Evolutionary conservation across 2,888 invertebrate genomes (phyloP).

Genomic region (Apoderus coryli): DNA sequence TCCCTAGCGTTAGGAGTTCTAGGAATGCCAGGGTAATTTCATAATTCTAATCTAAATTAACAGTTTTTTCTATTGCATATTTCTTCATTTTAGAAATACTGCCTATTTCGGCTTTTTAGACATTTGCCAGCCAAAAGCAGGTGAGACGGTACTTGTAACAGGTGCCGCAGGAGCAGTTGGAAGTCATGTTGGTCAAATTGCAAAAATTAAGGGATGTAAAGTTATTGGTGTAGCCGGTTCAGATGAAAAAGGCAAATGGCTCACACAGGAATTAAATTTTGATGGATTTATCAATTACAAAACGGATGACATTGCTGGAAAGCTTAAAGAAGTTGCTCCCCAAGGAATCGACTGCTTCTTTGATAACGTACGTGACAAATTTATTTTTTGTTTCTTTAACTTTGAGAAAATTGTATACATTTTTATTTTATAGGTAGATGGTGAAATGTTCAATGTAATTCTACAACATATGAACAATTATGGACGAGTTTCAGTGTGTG

Average conservation of each 20-base stretch:
- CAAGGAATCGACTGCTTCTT: slow-evolving; percentile 64
- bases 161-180: slow-evolving; percentile 71
- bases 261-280: slow-evolving; percentile 47
- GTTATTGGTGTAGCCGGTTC: slow-evolving; percentile 62
- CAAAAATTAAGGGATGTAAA: slow-evolving; percentile 51
- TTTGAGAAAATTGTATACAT: no score
- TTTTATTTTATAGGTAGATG: no score
- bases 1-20: slow-evolving; percentile 51
- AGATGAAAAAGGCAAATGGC: slow-evolving; percentile 54
- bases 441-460: slow-evolving; percentile 49
- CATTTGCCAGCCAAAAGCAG: slow-evolving; percentile 52
- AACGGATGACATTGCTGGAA: slow-evolving; percentile 37
- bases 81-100: slow-evolving; percentile 56
- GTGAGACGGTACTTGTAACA: slow-evolving; percentile 57
- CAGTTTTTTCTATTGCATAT: no score
- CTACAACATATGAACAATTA: slow-evolving; percentile 47
- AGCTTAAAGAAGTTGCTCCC: slow-evolving; percentile 46
- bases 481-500: slow-evolving; percentile 55
- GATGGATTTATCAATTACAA: slow-evolving; percentile 62
- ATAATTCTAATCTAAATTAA: no score
- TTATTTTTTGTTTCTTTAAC: no score
- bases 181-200: slow-evolving; percentile 63
- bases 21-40: slow-evolving; percentile 67
- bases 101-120: slow-evolving; percentile 63
- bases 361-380: slow-evolving; percentile 69